Conservation (phyloP, 2,888 invertebrate species). For the Cetonia aurata region DNA sequence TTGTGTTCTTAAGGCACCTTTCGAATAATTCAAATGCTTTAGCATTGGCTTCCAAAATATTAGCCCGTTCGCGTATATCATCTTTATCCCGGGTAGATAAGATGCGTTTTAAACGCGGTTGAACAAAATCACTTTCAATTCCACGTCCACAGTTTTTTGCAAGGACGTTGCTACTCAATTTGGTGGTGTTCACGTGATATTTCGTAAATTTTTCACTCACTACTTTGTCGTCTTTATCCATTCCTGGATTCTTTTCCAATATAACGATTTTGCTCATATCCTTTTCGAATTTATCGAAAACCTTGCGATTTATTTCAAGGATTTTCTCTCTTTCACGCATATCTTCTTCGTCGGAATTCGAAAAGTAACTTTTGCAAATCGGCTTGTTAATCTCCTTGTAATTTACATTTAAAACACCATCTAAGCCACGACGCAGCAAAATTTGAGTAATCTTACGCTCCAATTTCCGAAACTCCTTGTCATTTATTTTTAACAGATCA, state of each 20-base stretch:
- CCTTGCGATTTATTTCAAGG: constrained; percentile 41
- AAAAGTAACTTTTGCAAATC: constrained; percentile 7
- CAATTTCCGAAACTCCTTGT: constrained; percentile 42
- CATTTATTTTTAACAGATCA: constrained; percentile 37
- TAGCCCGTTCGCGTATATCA: constrained; percentile 37
- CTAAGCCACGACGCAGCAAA: constrained; percentile 25
- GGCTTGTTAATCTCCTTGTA: constrained; percentile 25
- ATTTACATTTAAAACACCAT: constrained; percentile 19
- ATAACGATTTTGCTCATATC: constrained; percentile 43
- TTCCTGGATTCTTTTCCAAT: constrained; percentile 32
- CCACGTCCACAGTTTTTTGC: not conserved
- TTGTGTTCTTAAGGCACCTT: not conserved
- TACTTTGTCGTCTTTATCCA: constrained; percentile 15
- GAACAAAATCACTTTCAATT: not conserved
- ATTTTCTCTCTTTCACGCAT: constrained; percentile 40
- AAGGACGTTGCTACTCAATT: not conserved
- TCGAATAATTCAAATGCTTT: constrained; percentile 45
- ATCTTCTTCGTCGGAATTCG: constrained; percentile 35
- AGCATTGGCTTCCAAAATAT: constrained; percentile 40
- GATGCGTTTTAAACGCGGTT: constrained; percentile 1
- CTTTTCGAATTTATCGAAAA: constrained; percentile 44
- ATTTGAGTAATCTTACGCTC: constrained; percentile 42
- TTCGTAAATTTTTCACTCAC: not conserved
- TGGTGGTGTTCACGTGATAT: constrained; percentile 4
- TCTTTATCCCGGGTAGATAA: constrained; percentile 25